A percentile compares a stretch with the other conserved stretches of the same genome.
Evolutionary conservation across 2,888 invertebrate genomes (phyloP).

Genomic region (Drosophila subquinaria): DNA sequence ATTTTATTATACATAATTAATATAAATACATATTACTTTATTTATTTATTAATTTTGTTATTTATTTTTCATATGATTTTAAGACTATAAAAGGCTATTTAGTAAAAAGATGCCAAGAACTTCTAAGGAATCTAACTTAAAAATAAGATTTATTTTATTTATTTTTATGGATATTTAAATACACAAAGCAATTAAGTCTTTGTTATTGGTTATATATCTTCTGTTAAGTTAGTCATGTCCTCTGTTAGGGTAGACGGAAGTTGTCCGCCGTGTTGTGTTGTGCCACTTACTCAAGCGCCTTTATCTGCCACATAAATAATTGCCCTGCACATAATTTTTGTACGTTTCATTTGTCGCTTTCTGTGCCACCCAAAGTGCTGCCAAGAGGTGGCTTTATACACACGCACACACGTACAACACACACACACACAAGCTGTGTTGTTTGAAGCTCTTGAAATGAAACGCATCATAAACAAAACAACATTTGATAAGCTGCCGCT

Average conservation of each 20-base stretch:
- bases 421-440: not conserved
- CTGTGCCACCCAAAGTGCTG: slow-evolving; percentile 44
- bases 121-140: not conserved
- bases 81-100: too few species aligned
- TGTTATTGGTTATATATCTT: not conserved
- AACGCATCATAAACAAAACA: slow-evolving; percentile 55
- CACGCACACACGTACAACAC: not conserved
- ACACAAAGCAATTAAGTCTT: too few species aligned
- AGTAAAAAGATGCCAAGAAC: not conserved
- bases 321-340: slow-evolving; percentile 39
- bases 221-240: not conserved
- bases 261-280: not conserved
- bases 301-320: slow-evolving; percentile 38
- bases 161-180: not conserved
- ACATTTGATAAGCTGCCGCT: slow-evolving; percentile 45
- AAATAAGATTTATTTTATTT: not conserved
- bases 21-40: too few species aligned
- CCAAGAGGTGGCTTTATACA: slow-evolving; percentile 1
- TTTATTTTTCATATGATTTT: too few species aligned
- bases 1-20: too few species aligned
- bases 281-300: slow-evolving; percentile 18
- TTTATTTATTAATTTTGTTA: too few species aligned
- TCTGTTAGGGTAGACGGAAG: not conserved
- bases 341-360: slow-evolving; percentile 24
- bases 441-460: slow-evolving; percentile 29